Base-by-base conservation (phyloP, 1,140 invertebrate species). In the Micrasema longulum region DNA sequence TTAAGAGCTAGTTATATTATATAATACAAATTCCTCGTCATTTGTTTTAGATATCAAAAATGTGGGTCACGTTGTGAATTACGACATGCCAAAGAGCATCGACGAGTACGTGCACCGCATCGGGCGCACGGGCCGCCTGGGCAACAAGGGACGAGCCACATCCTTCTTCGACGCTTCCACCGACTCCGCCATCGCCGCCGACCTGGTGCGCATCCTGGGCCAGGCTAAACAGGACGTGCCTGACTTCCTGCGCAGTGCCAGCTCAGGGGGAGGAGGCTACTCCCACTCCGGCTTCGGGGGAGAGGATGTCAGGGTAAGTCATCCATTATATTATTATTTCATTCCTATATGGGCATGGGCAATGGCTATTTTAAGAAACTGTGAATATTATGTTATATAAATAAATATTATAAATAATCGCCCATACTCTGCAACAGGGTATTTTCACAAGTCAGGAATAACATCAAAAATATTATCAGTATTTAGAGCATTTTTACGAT, bases 71-170 rank as follows among this genome's bases (percentile, higher is more conserved):
- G 97, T 98, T 0, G 90, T 99, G 4, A 98, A 98, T 80, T 98
- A 91, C 78, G 96, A 98, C 81, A 78, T 98, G 73, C 96, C 97
- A 0, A 91, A 90, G 65, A 86, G 86, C 22, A 93, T 97, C 69
- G 95, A 97, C 71, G 95, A 97, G 69, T 99, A 99, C 79, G 95
- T 98, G 4, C 97, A 99, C 84, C 87, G 97, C 48, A 98, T 98
- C 78, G 97, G 97, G 1, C 86, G 97, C 77, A 99, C 97, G 14
- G 97, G 97, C 1, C 89, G 97, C 43, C 93, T 98, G 18, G 97
- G 97, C 0, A 97, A 98, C 81, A 81, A 91, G 43, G 97, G 97
- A 4, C 91, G 89, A 77, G 95, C 97, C 0, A 94, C 93, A 0
- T 95, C 93, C 7, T 98, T 98, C 82, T 98, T 87, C 79, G 91